Conservation (phyloP, 2,888 invertebrate species). For the Diplazon laetatorius region DNA sequence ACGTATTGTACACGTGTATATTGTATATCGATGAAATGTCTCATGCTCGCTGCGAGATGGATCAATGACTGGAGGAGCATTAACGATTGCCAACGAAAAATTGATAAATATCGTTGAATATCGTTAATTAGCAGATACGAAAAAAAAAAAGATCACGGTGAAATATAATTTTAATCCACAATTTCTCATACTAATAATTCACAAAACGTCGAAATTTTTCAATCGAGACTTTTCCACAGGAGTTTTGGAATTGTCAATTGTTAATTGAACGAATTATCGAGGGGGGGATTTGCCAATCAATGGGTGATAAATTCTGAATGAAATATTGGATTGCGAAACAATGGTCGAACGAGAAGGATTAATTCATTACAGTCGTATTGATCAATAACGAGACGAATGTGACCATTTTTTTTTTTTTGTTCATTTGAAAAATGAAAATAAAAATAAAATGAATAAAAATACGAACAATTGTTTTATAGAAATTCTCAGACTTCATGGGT, state of each 20-base stretch:
- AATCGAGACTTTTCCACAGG: background rate
- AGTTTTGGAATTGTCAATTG: background rate
- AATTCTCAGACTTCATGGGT: too few species aligned
- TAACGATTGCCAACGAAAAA: slow-evolving; percentile 23
- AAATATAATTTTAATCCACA: background rate
- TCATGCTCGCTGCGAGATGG: slow-evolving; percentile 9
- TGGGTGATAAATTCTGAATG: slow-evolving; percentile 6
- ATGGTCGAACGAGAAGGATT: background rate
- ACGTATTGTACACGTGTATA: slow-evolving; percentile 51
- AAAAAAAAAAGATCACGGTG: background rate
- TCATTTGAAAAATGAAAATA: too few species aligned
- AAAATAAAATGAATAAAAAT: too few species aligned
- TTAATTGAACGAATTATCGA: slow-evolving; percentile 17
- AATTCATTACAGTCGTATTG: slow-evolving; percentile 26
- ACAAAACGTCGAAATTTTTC: background rate
- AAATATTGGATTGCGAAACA: slow-evolving; percentile 1
- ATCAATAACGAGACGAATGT: slow-evolving; percentile 23
- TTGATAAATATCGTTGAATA: background rate
- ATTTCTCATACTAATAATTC: background rate
- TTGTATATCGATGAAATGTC: slow-evolving; percentile 36
- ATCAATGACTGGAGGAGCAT: slow-evolving; percentile 21
- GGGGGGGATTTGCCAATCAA: slow-evolving; percentile 14
- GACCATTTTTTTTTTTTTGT: background rate
- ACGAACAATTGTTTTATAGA: too few species aligned
- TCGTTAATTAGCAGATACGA: too few species aligned